A percentile compares a stretch with the other conserved stretches of the same genome.
Conservation (phyloP, 2,113 vertebrate genomes). For the Taxidea taxus region DNA sequence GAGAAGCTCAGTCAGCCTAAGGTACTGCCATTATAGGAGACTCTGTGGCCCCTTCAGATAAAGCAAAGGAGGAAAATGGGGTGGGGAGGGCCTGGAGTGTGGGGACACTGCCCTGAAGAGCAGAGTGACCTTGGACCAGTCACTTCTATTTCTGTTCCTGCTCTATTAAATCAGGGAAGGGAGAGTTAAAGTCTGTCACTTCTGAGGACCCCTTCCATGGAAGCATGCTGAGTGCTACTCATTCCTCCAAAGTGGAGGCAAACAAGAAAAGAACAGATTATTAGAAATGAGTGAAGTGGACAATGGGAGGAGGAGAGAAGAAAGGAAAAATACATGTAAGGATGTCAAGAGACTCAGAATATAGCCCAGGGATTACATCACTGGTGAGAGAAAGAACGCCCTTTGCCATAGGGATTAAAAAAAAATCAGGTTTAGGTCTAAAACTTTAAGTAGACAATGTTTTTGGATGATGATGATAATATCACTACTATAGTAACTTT, state of each 20-base stretch:
- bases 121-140: not conserved
- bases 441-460: not conserved
- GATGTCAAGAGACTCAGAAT: not conserved
- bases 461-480: not conserved
- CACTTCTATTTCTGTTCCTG: not conserved
- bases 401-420: not conserved
- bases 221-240: not conserved
- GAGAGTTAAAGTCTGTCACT: not conserved
- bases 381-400: not conserved
- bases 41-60: not conserved
- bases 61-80: not conserved
- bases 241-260: not conserved
- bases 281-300: not conserved
- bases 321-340: not conserved
- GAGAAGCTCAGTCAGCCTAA: not conserved
- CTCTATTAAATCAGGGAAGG: not conserved
- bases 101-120: too few species aligned
- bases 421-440: not conserved
- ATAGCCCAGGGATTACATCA: not conserved
- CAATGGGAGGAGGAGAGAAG: not conserved
- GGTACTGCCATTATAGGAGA: rapidly evolving
- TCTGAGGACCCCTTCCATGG: not conserved
- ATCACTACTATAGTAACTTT: not conserved
- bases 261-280: not conserved
- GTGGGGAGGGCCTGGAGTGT: rapidly evolving